phyloP scores from a whole-genome alignment of 2,797 vertebrate genomes.

The Neopelma chrysocephalum region DNA sequence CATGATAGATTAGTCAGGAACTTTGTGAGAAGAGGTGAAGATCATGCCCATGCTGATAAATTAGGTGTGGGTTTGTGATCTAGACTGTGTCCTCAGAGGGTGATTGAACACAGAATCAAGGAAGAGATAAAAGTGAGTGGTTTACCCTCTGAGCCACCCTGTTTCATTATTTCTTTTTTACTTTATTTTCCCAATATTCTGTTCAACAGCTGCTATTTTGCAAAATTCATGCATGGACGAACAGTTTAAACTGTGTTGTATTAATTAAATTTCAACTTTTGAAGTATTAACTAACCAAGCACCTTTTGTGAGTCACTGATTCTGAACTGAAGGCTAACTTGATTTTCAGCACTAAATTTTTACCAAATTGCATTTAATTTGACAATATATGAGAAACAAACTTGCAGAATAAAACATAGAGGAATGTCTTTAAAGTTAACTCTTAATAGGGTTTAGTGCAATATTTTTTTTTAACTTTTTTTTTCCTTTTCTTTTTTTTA shows the following conservation, averaged over 20 bases:
- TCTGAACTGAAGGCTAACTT: constrained; percentile 15
- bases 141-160: neutral
- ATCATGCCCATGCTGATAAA: neutral
- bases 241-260: neutral
- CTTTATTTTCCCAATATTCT: neutral
- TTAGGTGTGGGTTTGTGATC: neutral
- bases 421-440: neutral
- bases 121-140: neutral
- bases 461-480: neutral
- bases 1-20: neutral
- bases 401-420: neutral
- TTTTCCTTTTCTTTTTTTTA: neutral
- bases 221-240: constrained; percentile 7
- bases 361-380: constrained; percentile 18
- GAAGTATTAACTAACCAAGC: constrained; percentile 9
- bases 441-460: neutral
- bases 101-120: constrained; percentile 18
- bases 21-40: neutral
- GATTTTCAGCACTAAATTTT: constrained; percentile 4
- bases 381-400: neutral
- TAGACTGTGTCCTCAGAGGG: neutral
- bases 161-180: neutral
- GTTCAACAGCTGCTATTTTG: neutral
- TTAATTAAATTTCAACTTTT: constrained; percentile 28
- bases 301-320: constrained; percentile 13